Evolutionary conservation across 1,140 invertebrate genomes (phyloP).

Genomic region (Pachypeltis micranthus): DNA sequence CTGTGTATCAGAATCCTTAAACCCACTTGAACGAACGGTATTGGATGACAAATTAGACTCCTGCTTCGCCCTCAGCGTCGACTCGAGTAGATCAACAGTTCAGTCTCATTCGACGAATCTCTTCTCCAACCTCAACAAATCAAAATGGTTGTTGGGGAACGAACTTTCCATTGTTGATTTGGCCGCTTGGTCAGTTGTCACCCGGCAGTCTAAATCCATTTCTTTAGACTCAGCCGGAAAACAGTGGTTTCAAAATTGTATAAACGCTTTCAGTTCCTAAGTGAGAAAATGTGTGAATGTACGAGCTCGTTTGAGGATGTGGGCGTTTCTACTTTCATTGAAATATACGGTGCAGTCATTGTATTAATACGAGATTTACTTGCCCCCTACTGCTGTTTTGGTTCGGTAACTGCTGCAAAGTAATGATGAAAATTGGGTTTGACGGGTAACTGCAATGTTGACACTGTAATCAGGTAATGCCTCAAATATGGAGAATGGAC

Average conservation of each 20-base stretch:
- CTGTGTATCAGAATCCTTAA: not conserved
- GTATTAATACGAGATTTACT: no score
- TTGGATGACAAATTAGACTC: conserved; percentile 11
- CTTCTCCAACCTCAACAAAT: not conserved
- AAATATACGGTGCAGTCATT: no score
- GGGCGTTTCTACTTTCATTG: no score
- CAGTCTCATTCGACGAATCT: not conserved
- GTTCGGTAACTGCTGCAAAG: no score
- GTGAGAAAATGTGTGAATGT: no score
- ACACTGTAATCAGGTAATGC: no score
- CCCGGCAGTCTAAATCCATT: not conserved
- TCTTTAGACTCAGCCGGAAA: not conserved
- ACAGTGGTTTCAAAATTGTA: not conserved
- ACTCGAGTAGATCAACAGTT: not conserved
- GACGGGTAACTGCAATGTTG: no score
- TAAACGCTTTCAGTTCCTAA: not conserved
- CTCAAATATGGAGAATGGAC: no score
- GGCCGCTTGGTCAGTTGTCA: conserved; percentile 16
- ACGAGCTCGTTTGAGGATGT: no score
- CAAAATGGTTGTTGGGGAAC: conserved; percentile 11
- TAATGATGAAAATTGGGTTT: no score
- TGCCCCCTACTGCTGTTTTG: no score
- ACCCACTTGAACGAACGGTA: not conserved
- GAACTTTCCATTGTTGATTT: conserved; percentile 2
- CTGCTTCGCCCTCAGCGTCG: not conserved